A percentile compares a stretch with the other conserved stretches of the same genome.
Conservation (phyloP, 2,113 vertebrate genomes). For the Mus musculus region DNA sequence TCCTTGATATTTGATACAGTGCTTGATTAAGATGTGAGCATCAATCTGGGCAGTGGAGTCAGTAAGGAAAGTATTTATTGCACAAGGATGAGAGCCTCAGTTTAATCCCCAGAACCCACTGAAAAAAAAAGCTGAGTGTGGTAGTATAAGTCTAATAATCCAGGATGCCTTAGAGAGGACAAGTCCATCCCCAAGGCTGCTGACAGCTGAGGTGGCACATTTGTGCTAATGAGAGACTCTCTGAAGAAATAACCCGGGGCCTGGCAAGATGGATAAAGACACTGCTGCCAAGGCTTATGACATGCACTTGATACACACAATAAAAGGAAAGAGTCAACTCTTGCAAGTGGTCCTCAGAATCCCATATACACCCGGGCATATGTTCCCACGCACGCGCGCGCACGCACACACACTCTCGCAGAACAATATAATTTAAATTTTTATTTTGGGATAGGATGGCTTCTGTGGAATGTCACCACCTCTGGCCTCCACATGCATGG, state of each 20-base stretch:
- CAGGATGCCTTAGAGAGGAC: too few species aligned
- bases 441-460: not conserved
- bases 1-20: not conserved
- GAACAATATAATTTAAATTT: not conserved
- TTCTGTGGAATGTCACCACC: not conserved
- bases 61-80: too few species aligned
- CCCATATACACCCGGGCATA: not conserved
- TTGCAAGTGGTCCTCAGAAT: not conserved
- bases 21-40: not conserved
- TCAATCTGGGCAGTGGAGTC: not conserved
- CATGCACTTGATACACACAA: too few species aligned
- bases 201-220: not conserved
- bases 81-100: not conserved
- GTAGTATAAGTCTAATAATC: too few species aligned
- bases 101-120: not conserved
- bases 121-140: too few species aligned
- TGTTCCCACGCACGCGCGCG: accelerated
- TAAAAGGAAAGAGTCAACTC: too few species aligned
- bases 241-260: not conserved
- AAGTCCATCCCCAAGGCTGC: not conserved
- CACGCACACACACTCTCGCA: not conserved
- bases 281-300: not conserved
- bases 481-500: not conserved
- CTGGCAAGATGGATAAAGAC: not conserved
- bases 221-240: not conserved